Conservation (phyloP, 2,888 invertebrate species). For the Drosophila pseudotalamancana region DNA sequence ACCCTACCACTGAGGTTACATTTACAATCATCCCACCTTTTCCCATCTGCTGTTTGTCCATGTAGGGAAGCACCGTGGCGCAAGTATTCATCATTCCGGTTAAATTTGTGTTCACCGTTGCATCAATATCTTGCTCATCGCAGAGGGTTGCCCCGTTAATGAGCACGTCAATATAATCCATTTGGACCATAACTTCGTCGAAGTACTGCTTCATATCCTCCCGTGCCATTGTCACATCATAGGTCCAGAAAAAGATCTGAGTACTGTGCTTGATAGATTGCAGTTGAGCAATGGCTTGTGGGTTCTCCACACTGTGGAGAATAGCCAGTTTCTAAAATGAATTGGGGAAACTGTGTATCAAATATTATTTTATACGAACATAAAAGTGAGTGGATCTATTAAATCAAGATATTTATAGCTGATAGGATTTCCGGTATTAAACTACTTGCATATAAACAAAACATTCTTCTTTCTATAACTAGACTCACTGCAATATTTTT, state of each 20-base stretch:
- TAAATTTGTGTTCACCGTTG: constrained; percentile 69
- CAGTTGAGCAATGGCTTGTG: constrained; percentile 60
- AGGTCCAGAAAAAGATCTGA: constrained; percentile 73
- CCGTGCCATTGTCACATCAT: constrained; percentile 71
- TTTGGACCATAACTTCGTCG: constrained; percentile 73
- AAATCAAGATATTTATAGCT: too few species aligned
- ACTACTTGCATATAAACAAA: too few species aligned
- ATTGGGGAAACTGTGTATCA: too few species aligned
- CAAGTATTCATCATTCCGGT: constrained; percentile 77
- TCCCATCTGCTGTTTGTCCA: constrained; percentile 83
- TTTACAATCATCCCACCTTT: constrained; percentile 83
- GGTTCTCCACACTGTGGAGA: constrained; percentile 65
- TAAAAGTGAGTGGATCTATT: too few species aligned
- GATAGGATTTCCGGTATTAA: too few species aligned
- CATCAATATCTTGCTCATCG: constrained; percentile 68
- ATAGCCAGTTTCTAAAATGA: constrained; percentile 76
- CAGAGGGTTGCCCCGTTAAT: constrained; percentile 74
- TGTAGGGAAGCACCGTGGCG: constrained; percentile 81
- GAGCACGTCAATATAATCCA: constrained; percentile 77
- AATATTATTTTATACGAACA: too few species aligned
- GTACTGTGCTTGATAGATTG: constrained; percentile 59
- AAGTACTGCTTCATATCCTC: constrained; percentile 76
- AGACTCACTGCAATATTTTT: constrained; percentile 74
- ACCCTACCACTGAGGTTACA: constrained; percentile 81
- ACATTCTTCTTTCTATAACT: too few species aligned